Base-by-base conservation (phyloP, 2,797 vertebrate genomes). In the Rhabdomys pumilio region DNA sequence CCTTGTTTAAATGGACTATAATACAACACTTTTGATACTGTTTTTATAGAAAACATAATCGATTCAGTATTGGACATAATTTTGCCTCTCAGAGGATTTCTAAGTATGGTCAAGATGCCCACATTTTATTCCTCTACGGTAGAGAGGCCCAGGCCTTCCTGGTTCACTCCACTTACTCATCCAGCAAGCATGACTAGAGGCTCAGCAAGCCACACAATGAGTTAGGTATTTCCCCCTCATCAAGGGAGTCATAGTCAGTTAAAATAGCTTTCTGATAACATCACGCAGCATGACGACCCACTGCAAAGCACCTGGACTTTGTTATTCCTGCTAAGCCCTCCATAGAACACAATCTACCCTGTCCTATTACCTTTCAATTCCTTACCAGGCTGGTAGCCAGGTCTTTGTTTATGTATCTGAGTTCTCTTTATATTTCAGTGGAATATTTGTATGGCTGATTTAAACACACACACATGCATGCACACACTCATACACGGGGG, bases 101-200 rank as follows among this genome's bases (percentile, higher is more conserved):
- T 77, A 92, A 63, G 31, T 86, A 89, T 34, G 65, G 38, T 94
- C 73, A 95, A 92, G 61, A 93, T 67, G 34, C 31, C 34, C 31
- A 69, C 11, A 63, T 8, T 22, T 73, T 76, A 72, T 19, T 76
- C 75, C 53, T 80, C 57, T 38, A 69, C 34, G 5, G 38, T 0
- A 0, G 22, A 83, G 19, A 55, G 31, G 24, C 47, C 69, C 38
- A 92, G 82, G n/a, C 2, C 50, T 91, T 47, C 67, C 26, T 67
- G 41, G 81, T 22, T 88, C 55, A 59, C 24, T 80, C 44, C 61
- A 41, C 17, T 95, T 22, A 81, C 77, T 90, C 24, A 59, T 31
- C 29, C 81, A 94, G 38, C 44, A 79, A 77, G 15, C 9, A 47
- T 15, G 19, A 31, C 10, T 7, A 34, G 2, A 59, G 22, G 81